Conservation (phyloP, 2,888 invertebrate genomes). For the Timema cristinae region DNA sequence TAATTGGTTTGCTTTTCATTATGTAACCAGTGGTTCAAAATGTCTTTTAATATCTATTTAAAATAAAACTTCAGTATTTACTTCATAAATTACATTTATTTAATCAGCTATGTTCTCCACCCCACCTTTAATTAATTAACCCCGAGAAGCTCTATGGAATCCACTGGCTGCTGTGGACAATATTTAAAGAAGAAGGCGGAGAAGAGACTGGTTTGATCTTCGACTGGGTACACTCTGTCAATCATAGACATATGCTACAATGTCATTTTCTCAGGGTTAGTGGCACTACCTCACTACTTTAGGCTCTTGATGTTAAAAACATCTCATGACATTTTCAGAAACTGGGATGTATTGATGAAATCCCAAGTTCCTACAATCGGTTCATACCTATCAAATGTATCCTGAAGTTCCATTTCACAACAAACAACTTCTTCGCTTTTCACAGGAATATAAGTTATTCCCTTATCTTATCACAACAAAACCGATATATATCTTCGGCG, state of each 20-base stretch:
- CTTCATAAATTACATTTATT: too few relatives aligned
- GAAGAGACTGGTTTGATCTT: too few relatives aligned
- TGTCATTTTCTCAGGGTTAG: background rate
- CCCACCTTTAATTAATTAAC: too few relatives aligned
- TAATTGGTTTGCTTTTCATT: too few relatives aligned
- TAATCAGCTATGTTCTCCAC: too few relatives aligned
- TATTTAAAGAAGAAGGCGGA: too few relatives aligned
- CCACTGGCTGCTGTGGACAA: too few relatives aligned
- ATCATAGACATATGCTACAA: slow-evolving; percentile 9
- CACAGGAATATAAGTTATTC: slow-evolving; percentile 3
- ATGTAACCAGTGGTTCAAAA: too few relatives aligned
- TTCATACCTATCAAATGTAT: background rate
- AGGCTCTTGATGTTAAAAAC: background rate
- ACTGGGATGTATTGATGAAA: background rate
- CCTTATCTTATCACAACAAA: slow-evolving; percentile 6
- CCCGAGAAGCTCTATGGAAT: too few relatives aligned
- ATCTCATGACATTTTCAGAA: background rate
- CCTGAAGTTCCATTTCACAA: background rate
- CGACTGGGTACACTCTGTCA: too few relatives aligned
- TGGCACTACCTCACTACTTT: background rate
- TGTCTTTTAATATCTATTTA: too few relatives aligned
- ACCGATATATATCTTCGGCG: background rate
- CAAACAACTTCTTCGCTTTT: slow-evolving; percentile 1
- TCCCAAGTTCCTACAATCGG: background rate
- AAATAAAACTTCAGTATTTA: too few relatives aligned